Evolutionary conservation across 2,888 invertebrate species (phyloP).

Genomic region (Eurytoma adleriae): DNA sequence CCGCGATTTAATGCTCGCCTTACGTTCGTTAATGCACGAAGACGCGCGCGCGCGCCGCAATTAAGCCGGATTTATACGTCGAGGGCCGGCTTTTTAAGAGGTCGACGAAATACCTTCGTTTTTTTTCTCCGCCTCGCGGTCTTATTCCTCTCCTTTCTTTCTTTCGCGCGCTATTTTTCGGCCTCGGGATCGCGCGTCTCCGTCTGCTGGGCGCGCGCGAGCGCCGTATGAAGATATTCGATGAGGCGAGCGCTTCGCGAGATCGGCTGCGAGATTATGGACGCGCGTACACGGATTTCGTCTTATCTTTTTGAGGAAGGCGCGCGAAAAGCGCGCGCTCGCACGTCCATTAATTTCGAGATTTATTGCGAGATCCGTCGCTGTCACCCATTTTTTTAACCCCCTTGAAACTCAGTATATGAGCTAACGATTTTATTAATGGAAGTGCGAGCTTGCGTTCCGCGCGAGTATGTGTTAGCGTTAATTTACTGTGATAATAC

Average conservation of each 20-base stretch:
- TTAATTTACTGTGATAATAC: too few species aligned
- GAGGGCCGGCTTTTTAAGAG: constrained; percentile 40
- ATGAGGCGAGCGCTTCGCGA: constrained; percentile 43
- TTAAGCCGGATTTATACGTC: constrained; percentile 52
- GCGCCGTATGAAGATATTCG: constrained; percentile 50
- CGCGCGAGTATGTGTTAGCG: too few species aligned
- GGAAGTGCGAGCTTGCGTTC: background rate
- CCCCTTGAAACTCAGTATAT: background rate
- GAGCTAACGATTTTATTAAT: constrained; percentile 33
- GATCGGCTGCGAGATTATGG: constrained; percentile 51
- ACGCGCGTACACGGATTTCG: constrained; percentile 47
- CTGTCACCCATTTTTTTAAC: too few species aligned
- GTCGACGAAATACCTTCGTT: constrained; percentile 41
- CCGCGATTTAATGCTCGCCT: constrained; percentile 57
- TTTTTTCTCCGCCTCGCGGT: background rate
- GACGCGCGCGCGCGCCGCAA: constrained; percentile 34
- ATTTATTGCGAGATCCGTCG: constrained; percentile 35
- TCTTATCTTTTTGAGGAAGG: constrained; percentile 47
- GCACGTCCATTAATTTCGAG: constrained; percentile 50
- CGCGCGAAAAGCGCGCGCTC: constrained; percentile 7
- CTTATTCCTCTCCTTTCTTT: constrained; percentile 16
- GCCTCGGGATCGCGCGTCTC: background rate
- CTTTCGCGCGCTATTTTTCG: background rate
- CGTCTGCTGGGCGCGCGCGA: background rate
- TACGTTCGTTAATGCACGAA: constrained; percentile 57